Percentiles rank a stretch among this genome's conserved stretches.
These are phyloP conservation scores for Pseudois nayaur DNA, from an alignment of 2,113 vertebrate genomes.

Conservation along the genomic window DNA sequence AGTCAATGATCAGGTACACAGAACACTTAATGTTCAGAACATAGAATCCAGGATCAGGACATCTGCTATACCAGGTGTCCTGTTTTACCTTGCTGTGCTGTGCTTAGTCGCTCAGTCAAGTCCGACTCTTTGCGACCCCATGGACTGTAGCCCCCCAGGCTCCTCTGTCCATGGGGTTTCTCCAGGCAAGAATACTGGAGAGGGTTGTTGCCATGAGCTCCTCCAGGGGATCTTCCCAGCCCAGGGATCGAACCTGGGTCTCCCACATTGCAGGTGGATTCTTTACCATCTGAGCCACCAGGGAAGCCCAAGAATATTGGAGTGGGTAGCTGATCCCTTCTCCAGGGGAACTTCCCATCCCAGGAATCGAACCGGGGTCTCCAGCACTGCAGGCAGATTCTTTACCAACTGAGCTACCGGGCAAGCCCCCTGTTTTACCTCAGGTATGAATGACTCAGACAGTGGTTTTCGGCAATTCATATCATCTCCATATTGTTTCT, in stretches of 20 bases:
- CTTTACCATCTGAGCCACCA: background rate
- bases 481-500: conserved; percentile 3
- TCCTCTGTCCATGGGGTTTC: background rate
- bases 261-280: background rate
- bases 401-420: background rate
- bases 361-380: background rate
- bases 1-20: background rate
- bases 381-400: background rate
- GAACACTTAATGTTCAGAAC: background rate
- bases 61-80: conserved; percentile 24
- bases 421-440: background rate
- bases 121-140: accelerated
- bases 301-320: background rate
- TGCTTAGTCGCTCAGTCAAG: background rate
- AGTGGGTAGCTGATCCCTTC: background rate
- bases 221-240: background rate
- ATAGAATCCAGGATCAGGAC: conserved; percentile 1
- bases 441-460: conserved; percentile 20
- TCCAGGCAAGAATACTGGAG: background rate
- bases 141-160: background rate
- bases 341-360: background rate
- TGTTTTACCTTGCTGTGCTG: background rate
- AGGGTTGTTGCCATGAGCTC: background rate
- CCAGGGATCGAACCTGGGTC: background rate
- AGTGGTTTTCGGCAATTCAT: background rate